Conservation (phyloP, 2,797 vertebrate genomes). For the Neostethus bicornis region DNA sequence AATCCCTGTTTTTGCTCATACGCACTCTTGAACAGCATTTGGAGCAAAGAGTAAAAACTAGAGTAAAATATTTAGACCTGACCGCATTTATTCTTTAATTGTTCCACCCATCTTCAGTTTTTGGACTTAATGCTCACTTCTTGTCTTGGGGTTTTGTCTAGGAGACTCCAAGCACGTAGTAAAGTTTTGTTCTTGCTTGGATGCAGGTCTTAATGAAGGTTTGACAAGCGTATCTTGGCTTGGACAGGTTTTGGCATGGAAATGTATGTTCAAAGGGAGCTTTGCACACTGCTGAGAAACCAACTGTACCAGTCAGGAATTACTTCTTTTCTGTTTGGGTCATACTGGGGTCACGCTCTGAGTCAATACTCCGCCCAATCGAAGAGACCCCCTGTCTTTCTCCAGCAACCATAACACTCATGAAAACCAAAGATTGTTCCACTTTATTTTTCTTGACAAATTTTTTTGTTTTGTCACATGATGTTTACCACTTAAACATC, state of each 20-base stretch:
- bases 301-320: slow-evolving; percentile 58
- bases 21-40: slow-evolving; percentile 52
- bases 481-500: slow-evolving; percentile 26
- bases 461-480: slow-evolving; percentile 13
- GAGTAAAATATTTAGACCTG: slow-evolving; percentile 56
- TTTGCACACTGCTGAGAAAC: slow-evolving; percentile 44
- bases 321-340: slow-evolving; percentile 65
- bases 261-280: slow-evolving; percentile 27
- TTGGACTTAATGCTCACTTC: slow-evolving; percentile 60
- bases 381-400: slow-evolving; percentile 22
- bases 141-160: slow-evolving; percentile 52
- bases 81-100: slow-evolving; percentile 69
- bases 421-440: slow-evolving; percentile 48
- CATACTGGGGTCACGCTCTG: slow-evolving; percentile 59
- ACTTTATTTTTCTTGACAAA: background rate
- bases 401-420: slow-evolving; percentile 51
- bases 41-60: slow-evolving; percentile 48
- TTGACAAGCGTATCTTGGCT: slow-evolving; percentile 64
- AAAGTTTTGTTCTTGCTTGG: slow-evolving; percentile 61
- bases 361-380: slow-evolving; percentile 49
- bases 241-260: slow-evolving; percentile 31
- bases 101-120: slow-evolving; percentile 56
- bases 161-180: slow-evolving; percentile 54
- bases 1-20: slow-evolving; percentile 61
- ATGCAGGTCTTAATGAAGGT: slow-evolving; percentile 72